phyloP scores from a whole-genome alignment of 2,113 vertebrate genomes.

The Dendrocopos noguchii region DNA sequence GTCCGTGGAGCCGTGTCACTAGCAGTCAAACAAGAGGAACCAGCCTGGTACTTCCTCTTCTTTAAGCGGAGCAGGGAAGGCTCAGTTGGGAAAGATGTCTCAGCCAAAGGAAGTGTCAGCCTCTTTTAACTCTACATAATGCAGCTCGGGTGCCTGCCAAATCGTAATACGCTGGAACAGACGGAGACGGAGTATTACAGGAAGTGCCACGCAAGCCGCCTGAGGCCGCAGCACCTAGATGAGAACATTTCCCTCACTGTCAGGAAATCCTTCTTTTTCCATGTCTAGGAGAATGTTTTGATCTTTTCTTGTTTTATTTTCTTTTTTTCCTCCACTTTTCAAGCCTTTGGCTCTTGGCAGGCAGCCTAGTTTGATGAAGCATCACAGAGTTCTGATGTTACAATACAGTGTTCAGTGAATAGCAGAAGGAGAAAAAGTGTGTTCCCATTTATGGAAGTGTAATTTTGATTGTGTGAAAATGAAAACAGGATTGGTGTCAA shows the following conservation, averaged over 20 bases:
- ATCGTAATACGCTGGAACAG: constrained; percentile 38
- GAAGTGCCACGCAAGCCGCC: not conserved
- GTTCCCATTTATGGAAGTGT: not conserved
- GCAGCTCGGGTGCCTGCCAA: constrained; percentile 16
- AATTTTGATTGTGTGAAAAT: not conserved
- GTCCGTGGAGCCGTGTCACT: not conserved
- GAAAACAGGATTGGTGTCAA: not conserved
- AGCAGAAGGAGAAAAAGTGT: constrained; percentile 13
- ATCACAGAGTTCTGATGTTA: not conserved
- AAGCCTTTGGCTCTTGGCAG: constrained; percentile 30
- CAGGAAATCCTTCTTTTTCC: not conserved
- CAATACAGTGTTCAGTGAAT: not conserved
- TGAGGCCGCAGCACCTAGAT: not conserved
- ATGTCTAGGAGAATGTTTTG: not conserved
- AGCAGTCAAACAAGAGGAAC: constrained; percentile 48
- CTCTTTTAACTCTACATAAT: constrained; percentile 27
- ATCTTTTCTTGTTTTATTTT: fast-evolving
- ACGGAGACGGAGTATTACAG: not conserved
- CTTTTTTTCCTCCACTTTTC: not conserved
- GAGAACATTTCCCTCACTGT: not conserved
- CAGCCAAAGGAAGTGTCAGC: constrained; percentile 26
- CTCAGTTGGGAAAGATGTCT: constrained; percentile 34
- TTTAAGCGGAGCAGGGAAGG: constrained; percentile 13
- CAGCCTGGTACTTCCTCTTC: constrained; percentile 23
- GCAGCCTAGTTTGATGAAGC: constrained; percentile 4